Base-by-base conservation (phyloP, 1,140 invertebrate species). In the Pteromalus puparum region DNA sequence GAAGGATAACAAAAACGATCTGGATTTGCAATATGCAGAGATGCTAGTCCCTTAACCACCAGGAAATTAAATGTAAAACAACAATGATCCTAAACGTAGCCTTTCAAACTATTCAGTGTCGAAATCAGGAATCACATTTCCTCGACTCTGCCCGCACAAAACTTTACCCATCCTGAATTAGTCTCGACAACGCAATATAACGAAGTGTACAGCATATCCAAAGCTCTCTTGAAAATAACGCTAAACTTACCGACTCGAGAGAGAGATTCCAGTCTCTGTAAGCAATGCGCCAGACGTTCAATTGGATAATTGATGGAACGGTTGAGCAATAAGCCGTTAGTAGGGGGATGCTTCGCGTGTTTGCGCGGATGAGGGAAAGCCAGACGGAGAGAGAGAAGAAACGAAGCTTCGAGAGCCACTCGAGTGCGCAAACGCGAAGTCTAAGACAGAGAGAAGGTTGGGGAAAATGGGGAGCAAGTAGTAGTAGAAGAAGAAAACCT, bases 281-380 rank as follows among this genome's bases (percentile, higher is more conserved):
- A 75, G 73, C 67, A 21, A 28, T 18, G 34, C 7, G 24, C 75
- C 26, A 24, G 24, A 30, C 48, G 48, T 77, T 68, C 61, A 79
- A 79, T 67, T 79, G 77, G 77, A 79, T 79, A 79, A 79, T 79
- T 79, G 77, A 68, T 79, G 77, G 77, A 68, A n/a, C 53, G 26
- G 46, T 61, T n/a, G 77, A 79, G 61, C 53, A 79, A 79, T 79
- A 79, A 79, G 30, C 61, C 30, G 65, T 68, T 42, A 38, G 30
- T 67, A 30, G 28, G 30, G 28, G 30, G 10, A 79, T 68, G 77
- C 77, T 67, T 24, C 53, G 30, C 28, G 77, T 68, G 77, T 68
- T 28, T 78, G 18, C 10, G 46, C 75, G 38, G 85, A 46, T 75
- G 73, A 75, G 38, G 18, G 38, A 48, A 61, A 46, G 28, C 13